A percentile compares a stretch with the other conserved stretches of the same genome.
Evolutionary conservation across 2,888 invertebrate species (phyloP).

Genomic region (Xestia c-nigrum): DNA sequence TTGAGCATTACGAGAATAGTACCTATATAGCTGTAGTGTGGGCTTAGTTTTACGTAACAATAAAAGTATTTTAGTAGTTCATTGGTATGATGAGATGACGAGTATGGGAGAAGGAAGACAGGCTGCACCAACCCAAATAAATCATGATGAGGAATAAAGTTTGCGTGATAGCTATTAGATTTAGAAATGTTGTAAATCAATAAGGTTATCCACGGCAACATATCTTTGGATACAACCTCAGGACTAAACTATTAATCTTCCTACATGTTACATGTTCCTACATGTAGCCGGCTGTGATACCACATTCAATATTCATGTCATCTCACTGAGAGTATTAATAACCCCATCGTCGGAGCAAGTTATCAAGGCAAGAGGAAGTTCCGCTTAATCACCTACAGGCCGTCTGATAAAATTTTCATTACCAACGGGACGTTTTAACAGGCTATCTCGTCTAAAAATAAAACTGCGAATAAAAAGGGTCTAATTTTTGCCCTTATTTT

Average conservation of each 20-base stretch:
- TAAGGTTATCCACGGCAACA: neutral
- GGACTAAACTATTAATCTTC: slow-evolving; percentile 24
- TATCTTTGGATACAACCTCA: neutral
- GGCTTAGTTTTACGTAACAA: neutral
- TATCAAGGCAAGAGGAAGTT: slow-evolving; percentile 57
- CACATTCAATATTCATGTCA: slow-evolving; percentile 49
- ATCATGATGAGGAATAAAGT: no score
- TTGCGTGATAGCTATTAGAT: neutral
- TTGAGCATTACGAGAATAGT: neutral
- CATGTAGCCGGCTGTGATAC: slow-evolving; percentile 15
- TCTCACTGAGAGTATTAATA: slow-evolving; percentile 46
- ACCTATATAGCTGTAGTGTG: neutral
- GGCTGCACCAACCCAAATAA: no score
- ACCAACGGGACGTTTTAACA: slow-evolving; percentile 32
- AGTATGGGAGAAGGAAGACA: no score
- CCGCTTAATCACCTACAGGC: slow-evolving; percentile 50
- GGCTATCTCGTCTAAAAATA: slow-evolving; percentile 59
- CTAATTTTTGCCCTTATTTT: slow-evolving; percentile 49
- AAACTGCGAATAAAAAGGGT: slow-evolving; percentile 50
- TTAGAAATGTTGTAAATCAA: neutral
- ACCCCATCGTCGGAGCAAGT: slow-evolving; percentile 30
- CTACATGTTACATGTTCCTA: slow-evolving; percentile 19
- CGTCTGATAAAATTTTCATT: slow-evolving; percentile 59
- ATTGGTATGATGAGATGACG: no score
- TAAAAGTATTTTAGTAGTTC: neutral